phyloP scores from a whole-genome alignment of 2,797 vertebrate species.

The Sebastes dallii region DNA sequence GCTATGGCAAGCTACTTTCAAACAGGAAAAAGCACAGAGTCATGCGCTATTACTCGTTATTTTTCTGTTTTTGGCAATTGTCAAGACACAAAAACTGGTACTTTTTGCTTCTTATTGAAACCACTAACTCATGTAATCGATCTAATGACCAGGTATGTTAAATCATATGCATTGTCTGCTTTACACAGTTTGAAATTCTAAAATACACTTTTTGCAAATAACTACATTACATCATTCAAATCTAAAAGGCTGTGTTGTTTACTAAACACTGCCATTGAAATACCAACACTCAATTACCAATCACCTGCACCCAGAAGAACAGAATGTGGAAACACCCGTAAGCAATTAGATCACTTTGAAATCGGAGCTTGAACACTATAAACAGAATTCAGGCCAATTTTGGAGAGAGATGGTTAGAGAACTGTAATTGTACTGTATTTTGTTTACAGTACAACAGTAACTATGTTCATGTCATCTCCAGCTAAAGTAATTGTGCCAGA shows the following conservation, averaged over 20 bases:
- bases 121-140: not conserved
- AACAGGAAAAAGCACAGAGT: constrained; percentile 6
- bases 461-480: not conserved
- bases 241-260: no score
- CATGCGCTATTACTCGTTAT: not conserved
- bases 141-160: not conserved
- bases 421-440: no score
- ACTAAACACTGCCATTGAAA: no score
- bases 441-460: no score
- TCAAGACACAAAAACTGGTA: not conserved
- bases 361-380: no score
- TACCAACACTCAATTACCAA: no score
- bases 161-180: not conserved
- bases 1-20: constrained; percentile 1
- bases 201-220: not conserved
- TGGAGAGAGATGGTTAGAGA: no score
- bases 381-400: not conserved
- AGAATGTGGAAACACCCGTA: no score
- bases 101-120: not conserved
- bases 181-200: not conserved
- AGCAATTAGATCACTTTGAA: no score
- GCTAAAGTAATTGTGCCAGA: not conserved
- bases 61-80: not conserved
- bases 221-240: not conserved
- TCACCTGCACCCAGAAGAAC: no score